Percentiles rank a stretch among this genome's conserved stretches.
phyloP scores from a whole-genome alignment of 2,113 vertebrate genomes.

The Microcebus tavaratra region DNA sequence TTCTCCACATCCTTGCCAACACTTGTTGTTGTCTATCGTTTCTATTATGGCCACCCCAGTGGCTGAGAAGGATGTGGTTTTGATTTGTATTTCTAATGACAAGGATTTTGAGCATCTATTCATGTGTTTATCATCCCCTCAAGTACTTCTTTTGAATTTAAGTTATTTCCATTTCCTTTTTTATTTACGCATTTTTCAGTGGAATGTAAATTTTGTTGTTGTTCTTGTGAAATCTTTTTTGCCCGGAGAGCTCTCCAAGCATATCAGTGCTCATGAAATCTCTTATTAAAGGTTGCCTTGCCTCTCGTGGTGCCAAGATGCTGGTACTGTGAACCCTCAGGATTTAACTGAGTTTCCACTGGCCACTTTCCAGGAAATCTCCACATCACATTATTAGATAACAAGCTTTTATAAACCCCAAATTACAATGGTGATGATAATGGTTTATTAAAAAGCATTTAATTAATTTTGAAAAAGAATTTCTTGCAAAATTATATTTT shows the following conservation, averaged over 20 bases:
- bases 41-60: background rate
- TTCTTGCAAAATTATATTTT: conserved; percentile 22
- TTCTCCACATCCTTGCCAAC: background rate
- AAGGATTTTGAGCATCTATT: background rate
- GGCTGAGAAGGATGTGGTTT: background rate
- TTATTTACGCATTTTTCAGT: background rate
- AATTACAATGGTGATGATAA: background rate
- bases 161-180: conserved; percentile 4
- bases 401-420: conserved; percentile 3
- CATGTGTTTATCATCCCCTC: background rate
- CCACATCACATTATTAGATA: background rate
- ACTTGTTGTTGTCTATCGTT: background rate
- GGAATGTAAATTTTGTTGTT: conserved; percentile 27
- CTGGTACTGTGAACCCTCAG: background rate
- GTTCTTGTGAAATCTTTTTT: background rate
- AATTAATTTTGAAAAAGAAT: background rate
- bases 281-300: background rate
- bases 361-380: background rate
- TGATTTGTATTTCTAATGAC: conserved; percentile 35
- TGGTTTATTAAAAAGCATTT: conserved; percentile 54
- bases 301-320: background rate
- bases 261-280: background rate
- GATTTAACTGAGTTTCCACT: background rate
- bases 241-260: background rate
- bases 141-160: conserved; percentile 35